Conservation (phyloP, 2,113 vertebrate genomes). For the Trogon melanurus region DNA sequence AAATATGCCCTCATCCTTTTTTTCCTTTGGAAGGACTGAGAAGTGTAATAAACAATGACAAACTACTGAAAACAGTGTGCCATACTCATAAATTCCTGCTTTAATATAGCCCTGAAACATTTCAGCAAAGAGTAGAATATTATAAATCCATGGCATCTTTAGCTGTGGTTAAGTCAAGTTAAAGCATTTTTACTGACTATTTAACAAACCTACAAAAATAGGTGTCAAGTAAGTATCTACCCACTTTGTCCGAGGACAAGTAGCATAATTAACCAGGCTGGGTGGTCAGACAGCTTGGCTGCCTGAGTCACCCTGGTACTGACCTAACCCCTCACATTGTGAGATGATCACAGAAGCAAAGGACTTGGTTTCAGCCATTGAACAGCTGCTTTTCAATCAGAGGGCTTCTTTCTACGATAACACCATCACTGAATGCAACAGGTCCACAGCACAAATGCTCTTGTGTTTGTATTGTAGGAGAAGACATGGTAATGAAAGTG, state of each 20-base stretch:
- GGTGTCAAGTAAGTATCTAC: neutral
- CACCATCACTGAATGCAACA: neutral
- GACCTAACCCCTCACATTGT: neutral
- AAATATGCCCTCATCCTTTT: neutral
- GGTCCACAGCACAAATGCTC: neutral
- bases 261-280: neutral
- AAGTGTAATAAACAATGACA: neutral
- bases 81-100: neutral
- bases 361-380: neutral
- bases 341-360: neutral
- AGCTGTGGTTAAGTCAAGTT: neutral
- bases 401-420: neutral
- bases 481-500: neutral
- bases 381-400: neutral
- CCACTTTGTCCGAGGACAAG: neutral
- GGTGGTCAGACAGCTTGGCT: neutral
- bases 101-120: neutral
- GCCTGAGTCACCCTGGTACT: neutral
- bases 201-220: neutral
- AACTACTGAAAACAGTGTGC: neutral
- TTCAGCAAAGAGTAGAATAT: neutral
- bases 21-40: neutral
- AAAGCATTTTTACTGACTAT: neutral
- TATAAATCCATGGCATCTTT: neutral
- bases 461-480: neutral